Evolutionary conservation across 2,797 vertebrate species (phyloP), one percentile per base, ranked within the genome.

Genomic region (Knipowitschia caucasica): DNA sequence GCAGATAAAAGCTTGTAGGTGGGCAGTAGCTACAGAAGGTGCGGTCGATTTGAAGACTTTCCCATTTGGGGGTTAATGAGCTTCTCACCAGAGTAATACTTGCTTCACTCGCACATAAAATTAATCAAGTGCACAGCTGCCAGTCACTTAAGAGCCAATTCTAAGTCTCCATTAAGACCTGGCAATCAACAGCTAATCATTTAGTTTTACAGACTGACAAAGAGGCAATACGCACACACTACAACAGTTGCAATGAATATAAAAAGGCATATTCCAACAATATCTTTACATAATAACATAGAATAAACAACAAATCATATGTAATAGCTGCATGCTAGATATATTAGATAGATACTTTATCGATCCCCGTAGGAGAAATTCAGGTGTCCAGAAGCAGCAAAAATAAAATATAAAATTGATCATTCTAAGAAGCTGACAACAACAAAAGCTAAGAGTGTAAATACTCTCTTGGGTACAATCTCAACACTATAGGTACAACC

Each of bases 121-220:
- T 49, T 49, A 49, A 49, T 49, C 46, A 49, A 34, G 18, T 49
- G 30, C 46, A 33, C 46, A 49, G 46, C 46, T 49, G 30, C 46
- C 46, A 49, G 46, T 49, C 46, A 49, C 46, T 49, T 49, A 49
- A 49, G 29, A 18, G 46, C 46, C 46, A 34, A 20, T 33, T 33
- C 15, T 18, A 21, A 21, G 29, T 23, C 46, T 33, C 30, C 20
- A 49, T 49, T 49, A 49, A 49, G 46, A 33, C 29, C 46, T 4
- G 46, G 46, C 46, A 33, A 49, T 49, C 46, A 49, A 20, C 11
- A 21, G 20, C 46, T 49, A 49, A 49, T 49, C 29, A 49, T 49
- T 33, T 33, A 49, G 18, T 49, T 49, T 49, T 49, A 49, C 29
- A 49, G 46, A 30, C 26, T 47, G 44, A 49, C 46, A 49, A n/a